Base-by-base conservation (phyloP, 2,113 vertebrate genomes). In the Setophaga coronata region DNA sequence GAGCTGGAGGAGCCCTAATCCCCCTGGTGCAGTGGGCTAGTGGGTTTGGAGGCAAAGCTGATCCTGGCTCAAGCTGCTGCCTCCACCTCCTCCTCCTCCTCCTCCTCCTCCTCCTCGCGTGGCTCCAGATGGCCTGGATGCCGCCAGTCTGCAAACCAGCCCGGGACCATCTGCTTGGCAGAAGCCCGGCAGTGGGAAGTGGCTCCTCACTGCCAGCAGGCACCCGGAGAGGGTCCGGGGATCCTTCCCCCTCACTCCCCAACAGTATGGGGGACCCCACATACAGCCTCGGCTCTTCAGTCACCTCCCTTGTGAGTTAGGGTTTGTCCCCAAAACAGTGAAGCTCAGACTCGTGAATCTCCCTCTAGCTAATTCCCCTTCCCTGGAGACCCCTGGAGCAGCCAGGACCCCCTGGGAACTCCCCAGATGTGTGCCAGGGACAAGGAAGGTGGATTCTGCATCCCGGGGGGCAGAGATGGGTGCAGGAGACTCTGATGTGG, bases 51-150 rank as follows among this genome's bases (percentile, higher is more conserved):
- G 89, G 90, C 74, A 95, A 95, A 97, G 92, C 95, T 82, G 93
- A 94, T 95, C 82, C 82, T 10, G 26, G 79, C 93, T 91, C 87
- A 91, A 90, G 95, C 87, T 87, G 90, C 92, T 54, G 57, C 91
- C 73, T 87, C 51, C 71, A 10, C 18, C 53, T 33, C 53, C 53
- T 54, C 53, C 53, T 79, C 33, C 77, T 33, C 53, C 53, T 54
- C 53, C 53, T 79, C 33, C 77, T 78, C 83, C 81, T 84, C 50
- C 80, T 82, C 79, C 90, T 90, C 1, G 2, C 0, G 2, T 60
- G 38, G 92, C 89, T 97, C 97, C 97, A 97, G 96, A 97, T 97
- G 97, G 97, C 83, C 95, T 92, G 94, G 92, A 93, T 95, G 86
- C 90, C 50, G 56, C 77, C 76, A 87, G 94, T 88, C 91, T 89